These are phyloP conservation scores for Phasia obesa DNA, from an alignment of 2,888 invertebrate species.

Conservation along the genomic window DNA sequence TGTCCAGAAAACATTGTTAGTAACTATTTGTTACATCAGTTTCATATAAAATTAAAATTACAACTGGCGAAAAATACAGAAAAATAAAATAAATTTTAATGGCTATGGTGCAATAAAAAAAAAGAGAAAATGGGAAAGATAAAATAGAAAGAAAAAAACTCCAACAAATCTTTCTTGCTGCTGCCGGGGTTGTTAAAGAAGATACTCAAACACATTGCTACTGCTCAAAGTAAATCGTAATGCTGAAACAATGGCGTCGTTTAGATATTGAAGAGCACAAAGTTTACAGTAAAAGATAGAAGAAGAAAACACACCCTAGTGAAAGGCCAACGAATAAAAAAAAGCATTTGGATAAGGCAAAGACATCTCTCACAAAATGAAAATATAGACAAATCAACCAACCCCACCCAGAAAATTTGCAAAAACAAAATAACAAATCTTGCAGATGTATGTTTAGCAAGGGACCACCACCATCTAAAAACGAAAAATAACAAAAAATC, in stretches of 20 bases:
- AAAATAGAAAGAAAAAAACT: conserved; percentile 21
- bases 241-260: conserved; percentile 61
- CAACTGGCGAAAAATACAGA: not conserved
- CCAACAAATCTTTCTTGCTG: conserved; percentile 47
- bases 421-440: conserved; percentile 37
- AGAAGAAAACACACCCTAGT: conserved; percentile 63
- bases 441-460: conserved; percentile 34
- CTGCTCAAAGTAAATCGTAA: not conserved
- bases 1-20: too few relatives aligned
- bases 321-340: conserved; percentile 31
- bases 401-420: conserved; percentile 58
- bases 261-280: conserved; percentile 60
- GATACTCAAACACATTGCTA: conserved; percentile 35
- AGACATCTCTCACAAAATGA: conserved; percentile 51
- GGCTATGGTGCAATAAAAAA: conserved; percentile 3
- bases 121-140: conserved; percentile 3
- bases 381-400: conserved; percentile 28
- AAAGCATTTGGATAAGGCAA: conserved; percentile 45
- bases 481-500: conserved; percentile 29
- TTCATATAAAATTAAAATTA: not conserved
- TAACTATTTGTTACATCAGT: too few relatives aligned
- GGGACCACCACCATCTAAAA: not conserved
- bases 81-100: conserved; percentile 51
- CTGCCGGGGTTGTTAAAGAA: conserved; percentile 42
- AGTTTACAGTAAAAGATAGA: conserved; percentile 30